Percentiles rank a stretch among this genome's conserved stretches.
Evolutionary conservation across 2,888 invertebrate genomes (phyloP).

Genomic region (Gasteruption jaculator): DNA sequence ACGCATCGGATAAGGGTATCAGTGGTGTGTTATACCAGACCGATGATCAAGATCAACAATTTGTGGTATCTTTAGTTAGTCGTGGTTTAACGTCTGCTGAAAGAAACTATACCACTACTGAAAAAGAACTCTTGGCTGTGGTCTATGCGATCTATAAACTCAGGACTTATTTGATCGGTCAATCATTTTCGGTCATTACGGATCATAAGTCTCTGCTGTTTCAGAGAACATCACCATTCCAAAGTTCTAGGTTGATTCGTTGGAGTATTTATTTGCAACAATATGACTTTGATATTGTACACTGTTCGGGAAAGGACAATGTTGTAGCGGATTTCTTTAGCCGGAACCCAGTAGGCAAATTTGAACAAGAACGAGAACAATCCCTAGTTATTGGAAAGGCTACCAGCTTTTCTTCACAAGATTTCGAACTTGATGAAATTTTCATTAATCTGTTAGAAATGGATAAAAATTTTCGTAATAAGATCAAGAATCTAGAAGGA

Average conservation of each 20-base stretch:
- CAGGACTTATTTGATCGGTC: conserved; percentile 27
- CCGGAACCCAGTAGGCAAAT: conserved; percentile 20
- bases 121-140: conserved; percentile 30
- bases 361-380: conserved; percentile 16
- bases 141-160: conserved; percentile 27
- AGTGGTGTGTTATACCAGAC: conserved; percentile 19
- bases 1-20: conserved; percentile 15
- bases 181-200: conserved; percentile 23
- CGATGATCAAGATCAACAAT: conserved; percentile 4
- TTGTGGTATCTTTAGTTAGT: conserved; percentile 26
- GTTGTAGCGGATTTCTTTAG: conserved; percentile 29
- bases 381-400: no score
- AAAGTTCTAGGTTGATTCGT: conserved; percentile 23
- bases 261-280: conserved; percentile 29
- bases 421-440: background rate
- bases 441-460: no score
- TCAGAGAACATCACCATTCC: conserved; percentile 25
- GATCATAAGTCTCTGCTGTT: conserved; percentile 31
- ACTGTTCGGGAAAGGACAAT: conserved; percentile 29
- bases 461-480: no score
- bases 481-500: no score
- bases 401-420: conserved; percentile 7
- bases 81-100: conserved; percentile 23
- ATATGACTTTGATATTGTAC: conserved; percentile 25
- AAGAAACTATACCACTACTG: conserved; percentile 24